phyloP scores from a whole-genome alignment of 1,140 invertebrate species.

The Cardiocondyla obscurior region DNA sequence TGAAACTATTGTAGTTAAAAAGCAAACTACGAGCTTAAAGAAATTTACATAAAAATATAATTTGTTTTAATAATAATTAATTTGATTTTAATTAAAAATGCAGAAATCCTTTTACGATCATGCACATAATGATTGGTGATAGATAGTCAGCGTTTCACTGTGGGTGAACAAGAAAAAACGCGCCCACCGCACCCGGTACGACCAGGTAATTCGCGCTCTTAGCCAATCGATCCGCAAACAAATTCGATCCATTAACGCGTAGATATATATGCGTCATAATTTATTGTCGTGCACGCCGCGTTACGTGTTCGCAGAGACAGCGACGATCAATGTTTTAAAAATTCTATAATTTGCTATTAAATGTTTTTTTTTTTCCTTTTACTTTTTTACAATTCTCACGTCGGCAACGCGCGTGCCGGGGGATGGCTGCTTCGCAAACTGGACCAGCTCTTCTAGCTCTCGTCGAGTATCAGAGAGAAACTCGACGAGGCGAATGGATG shows the following conservation, averaged over 20 bases:
- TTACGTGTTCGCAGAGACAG: background rate
- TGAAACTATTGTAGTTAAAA: background rate
- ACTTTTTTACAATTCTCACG: background rate
- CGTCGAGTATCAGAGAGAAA: conserved; percentile 38
- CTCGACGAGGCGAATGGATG: conserved; percentile 38
- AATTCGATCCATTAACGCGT: conserved; percentile 21
- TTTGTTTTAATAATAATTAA: background rate
- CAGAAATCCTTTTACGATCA: conserved; percentile 47
- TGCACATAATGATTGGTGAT: conserved; percentile 70
- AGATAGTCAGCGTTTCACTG: conserved; percentile 52
- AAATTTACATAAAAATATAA: background rate
- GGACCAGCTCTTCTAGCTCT: conserved; percentile 31
- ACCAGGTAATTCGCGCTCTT: conserved; percentile 19
- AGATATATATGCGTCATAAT: conserved; percentile 56
- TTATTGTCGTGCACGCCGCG: conserved; percentile 42
- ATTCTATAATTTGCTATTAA: background rate
- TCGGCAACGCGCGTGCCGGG: background rate
- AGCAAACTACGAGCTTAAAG: background rate
- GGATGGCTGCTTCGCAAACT: conserved; percentile 36
- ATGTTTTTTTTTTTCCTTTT: too few species aligned
- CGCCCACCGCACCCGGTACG: conserved; percentile 14
- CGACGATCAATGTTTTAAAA: background rate
- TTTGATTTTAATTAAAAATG: conserved; percentile 22
- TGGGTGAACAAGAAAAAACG: conserved; percentile 20
- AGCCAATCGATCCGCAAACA: conserved; percentile 23